Percentiles rank a stretch among this genome's conserved stretches.
Conservation (phyloP, 2,888 invertebrate species). For the Unio delphinus region DNA sequence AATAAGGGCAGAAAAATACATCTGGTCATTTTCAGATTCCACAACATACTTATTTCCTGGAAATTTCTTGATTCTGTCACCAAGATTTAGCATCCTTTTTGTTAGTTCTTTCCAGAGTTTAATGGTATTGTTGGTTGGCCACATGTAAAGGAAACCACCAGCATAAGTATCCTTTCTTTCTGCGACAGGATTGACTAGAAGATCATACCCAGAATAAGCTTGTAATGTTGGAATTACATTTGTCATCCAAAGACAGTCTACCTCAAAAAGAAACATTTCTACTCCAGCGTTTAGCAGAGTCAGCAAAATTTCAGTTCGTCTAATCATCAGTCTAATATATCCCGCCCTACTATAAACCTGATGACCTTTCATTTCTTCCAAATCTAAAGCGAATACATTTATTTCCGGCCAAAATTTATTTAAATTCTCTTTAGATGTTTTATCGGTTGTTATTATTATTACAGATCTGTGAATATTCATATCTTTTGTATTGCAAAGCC, state of each 20-base stretch:
- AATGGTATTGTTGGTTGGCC: constrained; percentile 35
- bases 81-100: constrained; percentile 29
- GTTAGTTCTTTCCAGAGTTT: constrained; percentile 44
- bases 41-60: constrained; percentile 27
- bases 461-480: constrained; percentile 49
- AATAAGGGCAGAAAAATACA: constrained; percentile 37
- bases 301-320: constrained; percentile 41
- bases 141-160: constrained; percentile 51
- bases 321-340: constrained; percentile 49
- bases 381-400: constrained; percentile 30
- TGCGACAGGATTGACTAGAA: constrained; percentile 40
- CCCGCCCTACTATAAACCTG: constrained; percentile 52
- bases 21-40: constrained; percentile 51
- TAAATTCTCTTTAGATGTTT: constrained; percentile 31
- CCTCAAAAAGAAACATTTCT: constrained; percentile 52
- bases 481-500: constrained; percentile 51
- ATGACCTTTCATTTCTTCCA: constrained; percentile 26
- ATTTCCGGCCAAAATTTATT: constrained; percentile 47
- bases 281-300: constrained; percentile 33
- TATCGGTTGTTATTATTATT: constrained; percentile 49
- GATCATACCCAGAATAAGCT: constrained; percentile 26
- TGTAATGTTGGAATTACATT: constrained; percentile 45
- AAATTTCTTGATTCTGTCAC: constrained; percentile 26
- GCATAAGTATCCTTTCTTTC: constrained; percentile 27
- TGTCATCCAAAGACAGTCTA: constrained; percentile 53